phyloP scores from a whole-genome alignment of 2,113 vertebrate genomes.

The Tenebrosternarchus preto region DNA sequence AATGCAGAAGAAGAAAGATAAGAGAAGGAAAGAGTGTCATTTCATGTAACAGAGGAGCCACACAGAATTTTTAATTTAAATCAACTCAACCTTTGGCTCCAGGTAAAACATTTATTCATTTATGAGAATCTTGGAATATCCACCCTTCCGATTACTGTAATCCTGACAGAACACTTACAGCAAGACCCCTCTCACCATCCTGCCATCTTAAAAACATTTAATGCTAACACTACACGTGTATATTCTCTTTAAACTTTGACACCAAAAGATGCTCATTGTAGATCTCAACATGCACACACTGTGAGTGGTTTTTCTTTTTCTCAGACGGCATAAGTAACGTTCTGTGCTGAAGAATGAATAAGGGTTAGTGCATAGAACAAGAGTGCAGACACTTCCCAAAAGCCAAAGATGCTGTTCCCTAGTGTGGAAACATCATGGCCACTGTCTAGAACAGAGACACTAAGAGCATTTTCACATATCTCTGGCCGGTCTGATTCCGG shows the following conservation, averaged over 20 bases:
- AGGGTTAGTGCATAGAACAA: slow-evolving; percentile 51
- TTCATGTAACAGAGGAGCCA: background rate
- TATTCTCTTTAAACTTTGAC: slow-evolving; percentile 36
- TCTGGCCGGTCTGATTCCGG: background rate
- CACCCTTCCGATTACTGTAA: background rate
- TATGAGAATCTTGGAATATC: slow-evolving; percentile 7
- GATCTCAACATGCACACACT: slow-evolving; percentile 49
- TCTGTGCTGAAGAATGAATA: slow-evolving; percentile 31
- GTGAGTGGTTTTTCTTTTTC: slow-evolving; percentile 37
- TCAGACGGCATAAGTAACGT: slow-evolving; percentile 35
- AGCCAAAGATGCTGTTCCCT: slow-evolving; percentile 10
- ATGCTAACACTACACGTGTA: slow-evolving; percentile 42
- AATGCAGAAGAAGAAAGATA: background rate
- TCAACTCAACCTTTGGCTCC: slow-evolving; percentile 9
- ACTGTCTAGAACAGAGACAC: slow-evolving; percentile 8
- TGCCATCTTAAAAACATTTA: slow-evolving; percentile 33
- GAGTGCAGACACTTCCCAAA: slow-evolving; percentile 37
- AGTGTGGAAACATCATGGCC: background rate
- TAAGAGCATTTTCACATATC: slow-evolving; percentile 8
- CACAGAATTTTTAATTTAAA: background rate
- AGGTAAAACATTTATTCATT: slow-evolving; percentile 16
- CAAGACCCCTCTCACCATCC: slow-evolving; percentile 15
- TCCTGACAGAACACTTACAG: slow-evolving; percentile 4
- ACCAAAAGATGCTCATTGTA: slow-evolving; percentile 34
- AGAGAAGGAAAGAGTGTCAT: slow-evolving; percentile 16